These are phyloP conservation scores for Vespertilio murinus DNA, from an alignment of 2,797 vertebrate species.

Conservation along the genomic window DNA sequence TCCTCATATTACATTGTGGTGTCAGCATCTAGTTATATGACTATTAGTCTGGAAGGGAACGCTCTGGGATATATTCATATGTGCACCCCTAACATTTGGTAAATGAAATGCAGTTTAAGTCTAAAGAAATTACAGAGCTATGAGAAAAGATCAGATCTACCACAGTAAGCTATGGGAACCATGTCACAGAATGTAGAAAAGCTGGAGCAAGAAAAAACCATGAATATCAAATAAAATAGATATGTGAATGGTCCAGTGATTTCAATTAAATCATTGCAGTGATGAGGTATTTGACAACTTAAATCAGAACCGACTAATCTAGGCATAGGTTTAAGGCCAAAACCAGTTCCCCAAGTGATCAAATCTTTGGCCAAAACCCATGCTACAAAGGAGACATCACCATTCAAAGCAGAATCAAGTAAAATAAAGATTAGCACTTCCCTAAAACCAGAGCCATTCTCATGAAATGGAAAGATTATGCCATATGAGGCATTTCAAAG, in stretches of 20 bases:
- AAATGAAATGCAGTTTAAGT: not conserved
- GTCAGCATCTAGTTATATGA: not conserved
- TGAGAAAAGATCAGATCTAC: not conserved
- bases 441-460: not conserved
- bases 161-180: not conserved
- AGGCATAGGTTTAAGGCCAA: not conserved
- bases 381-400: not conserved
- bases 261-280: not conserved
- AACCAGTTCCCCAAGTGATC: not conserved
- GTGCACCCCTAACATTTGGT: not conserved
- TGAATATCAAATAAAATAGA: not conserved
- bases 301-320: not conserved
- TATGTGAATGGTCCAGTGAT: not conserved
- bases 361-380: not conserved
- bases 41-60: not conserved
- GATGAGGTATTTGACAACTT: not conserved
- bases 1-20: not conserved
- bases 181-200: not conserved
- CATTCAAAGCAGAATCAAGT: not conserved
- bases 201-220: not conserved
- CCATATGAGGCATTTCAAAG: not conserved
- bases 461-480: not conserved
- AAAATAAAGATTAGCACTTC: not conserved
- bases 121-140: not conserved
- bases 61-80: not conserved